Percentiles rank a stretch among this genome's conserved stretches.
These are phyloP conservation scores for Benthosema pterotum DNA, from an alignment of 2,797 vertebrate genomes.

Conservation along the genomic window DNA sequence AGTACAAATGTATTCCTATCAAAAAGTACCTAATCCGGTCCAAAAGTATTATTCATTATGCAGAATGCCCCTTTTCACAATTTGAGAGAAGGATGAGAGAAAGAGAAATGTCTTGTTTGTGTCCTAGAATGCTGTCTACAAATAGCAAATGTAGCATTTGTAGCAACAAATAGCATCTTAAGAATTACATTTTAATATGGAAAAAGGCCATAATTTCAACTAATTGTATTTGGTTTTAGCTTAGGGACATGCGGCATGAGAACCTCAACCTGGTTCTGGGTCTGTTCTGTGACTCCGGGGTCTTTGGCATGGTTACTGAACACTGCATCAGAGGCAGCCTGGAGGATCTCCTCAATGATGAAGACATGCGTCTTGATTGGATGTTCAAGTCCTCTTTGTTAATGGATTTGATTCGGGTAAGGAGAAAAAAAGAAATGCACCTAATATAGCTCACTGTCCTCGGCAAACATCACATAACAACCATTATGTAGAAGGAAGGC, in stretches of 20 bases:
- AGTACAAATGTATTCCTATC: no score
- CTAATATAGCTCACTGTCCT: not conserved
- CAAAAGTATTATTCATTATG: no score
- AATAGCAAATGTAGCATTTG: no score
- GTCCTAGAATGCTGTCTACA: no score
- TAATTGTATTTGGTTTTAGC: conserved; percentile 63
- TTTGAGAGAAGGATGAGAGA: no score
- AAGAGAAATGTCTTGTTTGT: no score
- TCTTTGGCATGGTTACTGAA: conserved; percentile 89
- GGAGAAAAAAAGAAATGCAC: not conserved
- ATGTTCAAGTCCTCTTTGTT: conserved; percentile 97
- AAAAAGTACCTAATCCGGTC: no score
- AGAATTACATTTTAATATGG: not conserved
- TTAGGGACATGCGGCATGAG: conserved; percentile 92
- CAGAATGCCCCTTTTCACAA: no score
- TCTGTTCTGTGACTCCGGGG: conserved; percentile 85
- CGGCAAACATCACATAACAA: not conserved
- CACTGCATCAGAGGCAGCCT: conserved; percentile 91
- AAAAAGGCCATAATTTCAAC: no score
- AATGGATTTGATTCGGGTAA: conserved; percentile 91
- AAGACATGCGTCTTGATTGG: conserved; percentile 95
- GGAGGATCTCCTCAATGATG: conserved; percentile 87
- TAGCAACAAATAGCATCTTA: no score
- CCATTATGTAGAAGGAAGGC: no score
- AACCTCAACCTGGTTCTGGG: conserved; percentile 92